Evolutionary conservation across 2,797 vertebrate genomes (phyloP), one percentile per base, ranked within the genome.

Genomic region (Adrianichthys oophorus): DNA sequence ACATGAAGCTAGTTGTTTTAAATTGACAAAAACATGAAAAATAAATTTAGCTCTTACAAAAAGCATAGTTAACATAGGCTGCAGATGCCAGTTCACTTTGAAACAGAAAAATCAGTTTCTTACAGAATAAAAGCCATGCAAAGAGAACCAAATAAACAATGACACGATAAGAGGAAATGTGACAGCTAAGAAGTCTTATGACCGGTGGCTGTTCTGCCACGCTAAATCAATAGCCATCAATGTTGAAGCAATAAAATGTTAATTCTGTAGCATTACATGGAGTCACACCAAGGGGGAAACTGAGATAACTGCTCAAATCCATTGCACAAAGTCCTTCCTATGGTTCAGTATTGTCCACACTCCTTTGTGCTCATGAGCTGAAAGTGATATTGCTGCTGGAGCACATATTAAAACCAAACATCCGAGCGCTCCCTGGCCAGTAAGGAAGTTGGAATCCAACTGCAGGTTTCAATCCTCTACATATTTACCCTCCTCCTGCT

Each of bases 201-300:
- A 85, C 71, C 63, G 26, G 42, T 55, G 66, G 42, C 68, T 56
- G 47, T 50, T 29, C 72, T 63, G 64, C 71, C 70, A 65, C 60
- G 42, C 55, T 37, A 61, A 84, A 85, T 87, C 78, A 80, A 76
- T 84, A 76, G 80, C 66, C 67, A 70, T 81, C 64, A 78, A 66
- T 48, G 50, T 50, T 64, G 64, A 42, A 60, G 68, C 84, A 68
- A 47, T 70, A 72, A 70, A 68, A 83, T 74, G 64, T 54, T 65
- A 73, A 84, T 82, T 66, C 70, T 76, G 60, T 15, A 43, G 13
- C 63, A 42, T 59, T 40, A 56, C 51, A 66, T 43, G 41, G 52
- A 76, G 56, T 59, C 54, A 65, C 63, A 81, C 59, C 57, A 29
- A 37, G 62, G 52, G 23, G 74, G 45, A 59, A 42, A 55, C 41